These are phyloP conservation scores for Herpetotheres cachinnans DNA, from an alignment of 2,113 vertebrate species.

Conservation along the genomic window DNA sequence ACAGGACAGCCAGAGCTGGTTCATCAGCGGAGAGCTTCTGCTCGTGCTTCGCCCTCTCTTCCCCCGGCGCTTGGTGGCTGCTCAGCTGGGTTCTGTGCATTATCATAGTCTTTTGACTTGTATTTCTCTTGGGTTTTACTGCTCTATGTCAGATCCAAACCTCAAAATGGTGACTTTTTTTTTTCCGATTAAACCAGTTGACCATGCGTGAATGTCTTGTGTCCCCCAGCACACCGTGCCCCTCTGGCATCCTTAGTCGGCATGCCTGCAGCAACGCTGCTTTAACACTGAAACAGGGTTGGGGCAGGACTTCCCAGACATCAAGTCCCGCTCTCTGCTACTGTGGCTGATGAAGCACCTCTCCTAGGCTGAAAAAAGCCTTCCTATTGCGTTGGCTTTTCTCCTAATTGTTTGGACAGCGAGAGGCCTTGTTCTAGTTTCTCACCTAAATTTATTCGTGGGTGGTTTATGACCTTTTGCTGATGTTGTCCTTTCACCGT, in stretches of 20 bases:
- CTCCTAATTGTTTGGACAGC: background rate
- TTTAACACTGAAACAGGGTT: background rate
- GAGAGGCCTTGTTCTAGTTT: background rate
- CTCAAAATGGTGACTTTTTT: background rate
- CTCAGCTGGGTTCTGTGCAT: background rate
- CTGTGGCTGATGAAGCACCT: background rate
- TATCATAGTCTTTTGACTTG: background rate
- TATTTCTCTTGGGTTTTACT: background rate
- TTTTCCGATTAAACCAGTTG: background rate
- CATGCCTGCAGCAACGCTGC: background rate
- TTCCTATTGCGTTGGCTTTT: background rate
- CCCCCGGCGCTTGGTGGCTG: rapidly evolving
- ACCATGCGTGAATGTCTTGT: background rate
- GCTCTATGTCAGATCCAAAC: background rate
- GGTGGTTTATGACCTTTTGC: conserved; percentile 14
- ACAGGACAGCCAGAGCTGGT: background rate
- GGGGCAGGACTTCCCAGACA: background rate
- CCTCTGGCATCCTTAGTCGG: background rate
- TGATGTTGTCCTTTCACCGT: conserved; percentile 20
- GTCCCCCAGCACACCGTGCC: background rate
- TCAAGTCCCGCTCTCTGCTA: background rate
- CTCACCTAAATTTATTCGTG: conserved; percentile 12
- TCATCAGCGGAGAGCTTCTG: background rate
- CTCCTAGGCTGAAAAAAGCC: background rate
- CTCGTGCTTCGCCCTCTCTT: background rate